Percentiles rank a stretch among this genome's conserved stretches.
These are phyloP conservation scores for Pseudomyrmex cubaensis DNA, from an alignment of 1,140 invertebrate species.

Conservation along the genomic window DNA sequence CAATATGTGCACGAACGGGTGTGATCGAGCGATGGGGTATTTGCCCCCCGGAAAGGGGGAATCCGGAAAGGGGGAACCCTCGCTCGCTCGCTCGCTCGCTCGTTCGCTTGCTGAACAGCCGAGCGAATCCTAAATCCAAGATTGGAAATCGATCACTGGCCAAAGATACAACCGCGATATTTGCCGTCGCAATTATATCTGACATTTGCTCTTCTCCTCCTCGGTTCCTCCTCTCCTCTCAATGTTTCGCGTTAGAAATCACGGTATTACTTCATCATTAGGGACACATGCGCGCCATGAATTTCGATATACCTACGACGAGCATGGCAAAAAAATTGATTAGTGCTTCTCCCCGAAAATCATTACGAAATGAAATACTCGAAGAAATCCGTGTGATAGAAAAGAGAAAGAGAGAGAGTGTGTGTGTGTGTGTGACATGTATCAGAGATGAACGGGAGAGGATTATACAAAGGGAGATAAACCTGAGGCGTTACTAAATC, in stretches of 20 bases:
- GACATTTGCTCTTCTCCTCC: constrained; percentile 27
- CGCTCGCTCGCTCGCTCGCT: neutral
- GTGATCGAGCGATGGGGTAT: constrained; percentile 64
- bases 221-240: too few relatives aligned
- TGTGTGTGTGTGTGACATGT: neutral
- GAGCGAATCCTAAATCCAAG: constrained; percentile 69
- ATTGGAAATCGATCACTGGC: constrained; percentile 69
- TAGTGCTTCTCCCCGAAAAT: neutral
- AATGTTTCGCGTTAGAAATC: constrained; percentile 59
- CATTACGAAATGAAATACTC: constrained; percentile 1
- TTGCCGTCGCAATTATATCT: constrained; percentile 68
- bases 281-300: neutral
- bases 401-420: neutral
- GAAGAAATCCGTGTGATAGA: neutral
- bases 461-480: constrained; percentile 28
- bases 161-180: constrained; percentile 62
- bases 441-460: neutral
- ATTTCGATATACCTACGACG: neutral
- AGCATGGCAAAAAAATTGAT: neutral
- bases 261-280: constrained; percentile 39
- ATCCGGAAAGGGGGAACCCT: neutral
- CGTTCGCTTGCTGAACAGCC: constrained; percentile 30
- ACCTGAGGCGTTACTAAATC: constrained; percentile 25
- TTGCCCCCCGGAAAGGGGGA: constrained; percentile 53
- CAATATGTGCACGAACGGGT: constrained; percentile 57